Evolutionary conservation across 2,888 invertebrate species (phyloP).

Genomic region (Standfussiana lucernea): DNA sequence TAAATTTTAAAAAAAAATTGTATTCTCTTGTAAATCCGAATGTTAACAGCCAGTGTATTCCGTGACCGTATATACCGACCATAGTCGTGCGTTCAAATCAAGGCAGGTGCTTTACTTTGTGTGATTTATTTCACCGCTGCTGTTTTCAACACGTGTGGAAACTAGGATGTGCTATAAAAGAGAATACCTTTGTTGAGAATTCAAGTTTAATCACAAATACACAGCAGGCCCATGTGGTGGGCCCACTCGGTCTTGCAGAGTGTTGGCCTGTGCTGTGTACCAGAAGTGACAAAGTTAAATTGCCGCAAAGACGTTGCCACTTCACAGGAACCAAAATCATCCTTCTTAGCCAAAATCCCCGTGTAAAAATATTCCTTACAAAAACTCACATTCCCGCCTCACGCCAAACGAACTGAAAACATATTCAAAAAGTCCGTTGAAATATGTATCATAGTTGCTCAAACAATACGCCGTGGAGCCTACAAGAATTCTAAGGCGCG

Average conservation of each 20-base stretch:
- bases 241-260: background rate
- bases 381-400: slow-evolving; percentile 4
- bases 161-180: background rate
- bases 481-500: slow-evolving; percentile 64
- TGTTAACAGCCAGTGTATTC: background rate
- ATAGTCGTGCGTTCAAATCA: background rate
- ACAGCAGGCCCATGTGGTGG: background rate
- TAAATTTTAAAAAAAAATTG: too few relatives aligned
- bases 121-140: background rate
- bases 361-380: background rate
- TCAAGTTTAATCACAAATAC: background rate
- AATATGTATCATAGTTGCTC: slow-evolving; percentile 58
- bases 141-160: background rate
- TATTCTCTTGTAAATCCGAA: background rate
- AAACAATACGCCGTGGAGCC: slow-evolving; percentile 56
- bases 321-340: background rate
- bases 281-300: background rate
- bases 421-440: slow-evolving; percentile 51
- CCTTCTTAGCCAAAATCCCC: background rate
- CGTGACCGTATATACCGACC: too few relatives aligned
- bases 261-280: background rate
- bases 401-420: slow-evolving; percentile 22
- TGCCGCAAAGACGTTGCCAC: too few relatives aligned
- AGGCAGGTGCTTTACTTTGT: background rate
- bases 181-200: background rate